A percentile compares a stretch with the other conserved stretches of the same genome.
Evolutionary conservation across 2,113 vertebrate species (phyloP).

Genomic region (Actenoides hombroni): DNA sequence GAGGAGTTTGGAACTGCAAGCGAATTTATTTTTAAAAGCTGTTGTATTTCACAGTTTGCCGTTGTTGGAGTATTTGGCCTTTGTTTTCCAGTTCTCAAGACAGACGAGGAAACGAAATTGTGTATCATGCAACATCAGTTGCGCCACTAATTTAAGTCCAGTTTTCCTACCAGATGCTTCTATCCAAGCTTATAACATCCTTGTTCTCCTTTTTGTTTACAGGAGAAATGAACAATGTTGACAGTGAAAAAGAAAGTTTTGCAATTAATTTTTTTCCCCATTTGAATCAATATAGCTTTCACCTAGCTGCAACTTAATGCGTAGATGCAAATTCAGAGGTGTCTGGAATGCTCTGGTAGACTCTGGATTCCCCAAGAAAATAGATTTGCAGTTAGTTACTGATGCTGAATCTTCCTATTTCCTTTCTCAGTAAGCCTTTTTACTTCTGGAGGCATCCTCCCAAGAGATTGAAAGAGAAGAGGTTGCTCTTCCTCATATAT

Average conservation of each 20-base stretch:
- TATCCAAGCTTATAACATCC: neutral
- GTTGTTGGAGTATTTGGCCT: neutral
- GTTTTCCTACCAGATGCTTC: neutral
- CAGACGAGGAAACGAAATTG: neutral
- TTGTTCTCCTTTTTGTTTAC: neutral
- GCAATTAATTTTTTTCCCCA: neutral
- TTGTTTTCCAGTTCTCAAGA: neutral
- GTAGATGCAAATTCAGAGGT: neutral
- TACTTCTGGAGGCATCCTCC: neutral
- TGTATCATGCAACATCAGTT: neutral
- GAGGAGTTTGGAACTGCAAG: neutral
- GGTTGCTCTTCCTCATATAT: neutral
- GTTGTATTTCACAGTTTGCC: neutral
- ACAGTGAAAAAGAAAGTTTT: neutral
- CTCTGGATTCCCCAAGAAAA: neutral
- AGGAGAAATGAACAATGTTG: neutral
- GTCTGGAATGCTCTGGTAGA: neutral
- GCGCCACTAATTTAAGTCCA: neutral
- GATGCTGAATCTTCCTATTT: neutral
- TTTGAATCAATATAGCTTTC: neutral
- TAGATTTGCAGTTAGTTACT: neutral
- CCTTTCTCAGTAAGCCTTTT: neutral
- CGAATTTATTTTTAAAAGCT: neutral
- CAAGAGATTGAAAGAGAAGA: neutral
- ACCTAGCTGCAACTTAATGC: neutral